Conservation (phyloP, 64 coral and sea anemone species). For the Catalaphyllia jardinei region DNA sequence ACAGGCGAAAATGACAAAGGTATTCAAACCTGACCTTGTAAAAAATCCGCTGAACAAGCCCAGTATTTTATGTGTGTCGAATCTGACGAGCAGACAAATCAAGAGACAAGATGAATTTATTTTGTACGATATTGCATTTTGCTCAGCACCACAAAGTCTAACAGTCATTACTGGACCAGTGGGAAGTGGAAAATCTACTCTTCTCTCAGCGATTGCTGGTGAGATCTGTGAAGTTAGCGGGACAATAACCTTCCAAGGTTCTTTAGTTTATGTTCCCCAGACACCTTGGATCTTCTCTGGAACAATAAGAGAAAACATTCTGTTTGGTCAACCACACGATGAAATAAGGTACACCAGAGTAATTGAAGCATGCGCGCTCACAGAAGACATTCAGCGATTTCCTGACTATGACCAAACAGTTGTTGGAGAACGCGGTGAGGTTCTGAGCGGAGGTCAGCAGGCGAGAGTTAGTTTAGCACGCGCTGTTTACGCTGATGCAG, state of each 20-base stretch:
- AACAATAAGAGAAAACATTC: too few relatives aligned
- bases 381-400: background rate
- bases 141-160: background rate
- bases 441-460: slow-evolving; percentile 1
- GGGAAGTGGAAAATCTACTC: background rate
- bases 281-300: too few relatives aligned
- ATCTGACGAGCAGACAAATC: background rate
- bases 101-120: too few relatives aligned
- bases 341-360: too few relatives aligned
- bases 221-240: background rate
- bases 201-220: background rate
- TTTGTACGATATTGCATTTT: too few relatives aligned
- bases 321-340: too few relatives aligned
- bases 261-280: background rate
- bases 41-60: too few relatives aligned
- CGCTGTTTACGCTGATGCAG: background rate
- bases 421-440: slow-evolving; percentile 2
- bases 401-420: background rate
- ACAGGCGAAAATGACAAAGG: too few relatives aligned
- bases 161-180: background rate
- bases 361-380: background rate
- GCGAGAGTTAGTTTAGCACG: background rate
- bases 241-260: background rate
- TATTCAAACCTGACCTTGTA: too few relatives aligned
- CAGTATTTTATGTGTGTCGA: background rate